Conservation (phyloP, 2,888 invertebrate genomes). For the Brachyopa scutellaris region DNA sequence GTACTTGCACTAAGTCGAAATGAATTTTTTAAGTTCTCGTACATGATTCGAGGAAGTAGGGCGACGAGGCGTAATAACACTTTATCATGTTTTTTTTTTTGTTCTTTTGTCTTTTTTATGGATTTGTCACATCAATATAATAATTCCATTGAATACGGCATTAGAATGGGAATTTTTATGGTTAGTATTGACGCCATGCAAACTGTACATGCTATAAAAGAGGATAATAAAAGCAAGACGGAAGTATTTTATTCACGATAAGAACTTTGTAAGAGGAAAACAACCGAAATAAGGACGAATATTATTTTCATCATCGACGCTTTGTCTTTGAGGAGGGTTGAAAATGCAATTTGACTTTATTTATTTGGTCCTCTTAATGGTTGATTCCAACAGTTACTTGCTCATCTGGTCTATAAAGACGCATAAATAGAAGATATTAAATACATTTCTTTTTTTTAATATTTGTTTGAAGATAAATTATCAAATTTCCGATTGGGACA, state of each 20-base stretch:
- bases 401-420: neutral
- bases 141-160: conserved; percentile 52
- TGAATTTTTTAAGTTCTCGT: conserved; percentile 10
- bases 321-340: conserved; percentile 28
- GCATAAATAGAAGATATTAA: neutral
- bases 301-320: conserved; percentile 42
- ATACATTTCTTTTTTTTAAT: neutral
- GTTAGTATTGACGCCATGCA: conserved; percentile 57
- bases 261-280: conserved; percentile 47
- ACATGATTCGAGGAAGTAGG: conserved; percentile 11
- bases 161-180: conserved; percentile 54
- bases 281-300: conserved; percentile 25
- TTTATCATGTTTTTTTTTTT: conserved; percentile 42
- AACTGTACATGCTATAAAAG: conserved; percentile 53
- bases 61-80: conserved; percentile 35
- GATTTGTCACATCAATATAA: conserved; percentile 64
- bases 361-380: conserved; percentile 17
- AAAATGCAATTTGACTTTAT: conserved; percentile 33
- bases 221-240: conserved; percentile 53
- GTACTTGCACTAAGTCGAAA: conserved; percentile 2
- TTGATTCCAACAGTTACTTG: neutral
- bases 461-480: neutral
- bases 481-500: neutral
- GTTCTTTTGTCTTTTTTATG: conserved; percentile 47
- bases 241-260: conserved; percentile 59